Base-by-base conservation (phyloP, 1,140 invertebrate species). In the Tetragnatha versicolor region DNA sequence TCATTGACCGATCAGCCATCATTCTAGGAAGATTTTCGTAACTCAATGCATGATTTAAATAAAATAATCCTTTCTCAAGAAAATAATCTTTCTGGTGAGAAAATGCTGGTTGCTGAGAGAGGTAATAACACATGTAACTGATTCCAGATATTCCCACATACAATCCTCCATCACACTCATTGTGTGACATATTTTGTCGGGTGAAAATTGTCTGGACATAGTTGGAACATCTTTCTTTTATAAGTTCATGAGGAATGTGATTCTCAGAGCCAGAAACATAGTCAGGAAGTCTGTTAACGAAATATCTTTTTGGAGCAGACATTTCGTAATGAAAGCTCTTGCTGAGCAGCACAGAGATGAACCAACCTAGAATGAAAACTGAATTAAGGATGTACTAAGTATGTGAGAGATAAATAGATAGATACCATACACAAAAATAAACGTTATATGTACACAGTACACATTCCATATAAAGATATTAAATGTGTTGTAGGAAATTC, bases 131-230 rank as follows among this genome's bases (percentile, higher is more conserved):
- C 85, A 86, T 86, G 75, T 89, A 89, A 6, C 85, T 84, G 3
- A 88, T 82, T 10, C 88, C 88, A n/a, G 85, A 82, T 33, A 85
- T 82, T 5, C 88, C 88, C 25, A 88, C 85, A 82, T 89, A 89
- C 2, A 88, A 69, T 7, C 88, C 87, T 2, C 86, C 86, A 84
- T 88, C 86, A 75, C 84, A 84, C 29, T 86, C 84, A 53, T 65
- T 27, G 17, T 17, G 0, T 17, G 45, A 7, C 3, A 53, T 6
- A 20, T 20, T 47, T 60, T 80, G 72, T 10, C 39, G 14, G 35
- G 29, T 33, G 20, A 77, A 60, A 2, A 80, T 80, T 5, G 61
- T 12, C 10, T 53, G 2, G 9, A 35, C 29, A 39, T 65, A 47
- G 3, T 47, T 14, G 20, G 49, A 2, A 22, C 61, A 60, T 17